Conservation (phyloP, 2,888 invertebrate species). For the Sepiola atlantica region DNA sequence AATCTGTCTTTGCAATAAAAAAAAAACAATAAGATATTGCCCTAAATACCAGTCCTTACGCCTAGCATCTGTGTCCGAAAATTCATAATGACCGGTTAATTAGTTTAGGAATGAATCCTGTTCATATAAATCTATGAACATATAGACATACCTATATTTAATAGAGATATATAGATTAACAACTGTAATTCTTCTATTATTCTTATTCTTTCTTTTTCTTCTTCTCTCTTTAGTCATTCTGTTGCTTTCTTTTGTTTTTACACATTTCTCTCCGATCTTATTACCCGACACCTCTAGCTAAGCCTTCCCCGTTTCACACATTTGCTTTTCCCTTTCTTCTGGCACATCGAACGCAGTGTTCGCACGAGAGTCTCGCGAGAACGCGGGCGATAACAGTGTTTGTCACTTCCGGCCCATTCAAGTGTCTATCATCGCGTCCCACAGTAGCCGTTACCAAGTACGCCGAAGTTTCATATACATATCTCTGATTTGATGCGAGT, state of each 20-base stretch:
- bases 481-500: not conserved
- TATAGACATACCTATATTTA: too few relatives aligned
- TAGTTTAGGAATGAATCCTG: too few relatives aligned
- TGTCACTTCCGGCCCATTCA: not conserved
- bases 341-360: not conserved
- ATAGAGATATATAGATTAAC: too few relatives aligned
- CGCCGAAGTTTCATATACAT: not conserved
- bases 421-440: constrained; percentile 20
- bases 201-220: not conserved
- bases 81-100: too few relatives aligned
- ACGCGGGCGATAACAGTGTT: not conserved
- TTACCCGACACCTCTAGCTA: too few relatives aligned
- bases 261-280: not conserved
- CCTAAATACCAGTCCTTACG: too few relatives aligned
- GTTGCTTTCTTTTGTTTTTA: not conserved
- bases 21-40: too few relatives aligned
- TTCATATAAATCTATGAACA: too few relatives aligned
- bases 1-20: too few relatives aligned
- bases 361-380: not conserved
- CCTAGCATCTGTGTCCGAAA: too few relatives aligned
- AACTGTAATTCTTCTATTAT: too few relatives aligned
- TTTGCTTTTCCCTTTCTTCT: not conserved
- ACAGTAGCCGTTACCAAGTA: constrained; percentile 12
- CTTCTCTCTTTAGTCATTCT: not conserved
- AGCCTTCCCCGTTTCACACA: not conserved